A percentile compares a stretch with the other conserved stretches of the same genome.
Evolutionary conservation across 2,888 invertebrate genomes (phyloP).

Genomic region (Parascotia fuliginaria): DNA sequence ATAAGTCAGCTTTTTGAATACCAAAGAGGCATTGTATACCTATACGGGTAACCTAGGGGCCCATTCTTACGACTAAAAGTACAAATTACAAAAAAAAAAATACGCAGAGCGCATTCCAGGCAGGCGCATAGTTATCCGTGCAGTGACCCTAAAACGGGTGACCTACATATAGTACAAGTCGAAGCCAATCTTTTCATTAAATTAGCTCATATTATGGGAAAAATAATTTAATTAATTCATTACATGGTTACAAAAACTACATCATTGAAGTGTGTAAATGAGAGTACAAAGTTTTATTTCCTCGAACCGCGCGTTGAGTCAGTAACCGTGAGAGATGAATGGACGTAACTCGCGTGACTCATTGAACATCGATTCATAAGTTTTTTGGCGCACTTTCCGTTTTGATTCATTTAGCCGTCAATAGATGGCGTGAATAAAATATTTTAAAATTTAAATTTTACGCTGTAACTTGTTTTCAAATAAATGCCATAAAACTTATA

Average conservation of each 20-base stretch:
- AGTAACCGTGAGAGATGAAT: slow-evolving; percentile 64
- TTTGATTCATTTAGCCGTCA: slow-evolving; percentile 12
- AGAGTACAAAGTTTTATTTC: slow-evolving; percentile 56
- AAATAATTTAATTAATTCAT: slow-evolving; percentile 1
- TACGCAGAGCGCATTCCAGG: slow-evolving; percentile 31
- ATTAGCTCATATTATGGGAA: too few relatives aligned
- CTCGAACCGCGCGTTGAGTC: slow-evolving; percentile 64
- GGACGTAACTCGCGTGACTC: slow-evolving; percentile 62
- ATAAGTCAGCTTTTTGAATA: too few relatives aligned
- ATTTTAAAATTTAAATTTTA: too few relatives aligned
- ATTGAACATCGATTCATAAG: slow-evolving; percentile 68
- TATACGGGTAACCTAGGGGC: too few relatives aligned
- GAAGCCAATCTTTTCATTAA: background rate
- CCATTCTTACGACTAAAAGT: too few relatives aligned
- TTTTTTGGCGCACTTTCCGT: slow-evolving; percentile 69
- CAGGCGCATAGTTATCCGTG: slow-evolving; percentile 35
- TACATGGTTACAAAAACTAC: slow-evolving; percentile 5
- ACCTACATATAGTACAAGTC: too few relatives aligned
- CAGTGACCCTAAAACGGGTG: slow-evolving; percentile 33
- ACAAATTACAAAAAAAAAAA: background rate
- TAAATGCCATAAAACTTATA: too few relatives aligned
- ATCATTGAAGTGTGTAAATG: too few relatives aligned
- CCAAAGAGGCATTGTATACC: too few relatives aligned
- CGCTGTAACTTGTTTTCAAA: too few relatives aligned
- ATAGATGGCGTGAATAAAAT: slow-evolving; percentile 66